Conservation (phyloP, 2,113 vertebrate species). For the Heterotis niloticus region DNA sequence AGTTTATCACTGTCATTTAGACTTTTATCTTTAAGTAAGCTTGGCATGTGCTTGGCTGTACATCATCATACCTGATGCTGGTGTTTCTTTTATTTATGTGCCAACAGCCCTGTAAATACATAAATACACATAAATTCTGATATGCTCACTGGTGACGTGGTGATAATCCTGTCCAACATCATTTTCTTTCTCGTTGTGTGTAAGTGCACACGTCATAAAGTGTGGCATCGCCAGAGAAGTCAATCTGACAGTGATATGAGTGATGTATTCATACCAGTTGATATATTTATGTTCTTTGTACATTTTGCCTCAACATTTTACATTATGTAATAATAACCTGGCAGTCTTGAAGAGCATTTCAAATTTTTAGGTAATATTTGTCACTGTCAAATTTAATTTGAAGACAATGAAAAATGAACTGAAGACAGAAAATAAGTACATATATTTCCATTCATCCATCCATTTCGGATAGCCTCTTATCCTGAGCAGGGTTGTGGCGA, state of each 20-base stretch:
- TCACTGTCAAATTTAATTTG: no score
- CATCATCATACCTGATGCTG: conserved; percentile 14
- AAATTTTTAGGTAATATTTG: no score
- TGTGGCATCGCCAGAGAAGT: conserved; percentile 12
- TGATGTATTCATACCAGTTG: conserved; percentile 19
- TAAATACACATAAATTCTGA: conserved; percentile 13
- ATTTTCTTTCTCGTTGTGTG: conserved; percentile 30
- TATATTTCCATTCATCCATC: no score
- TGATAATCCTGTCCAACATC: conserved; percentile 30
- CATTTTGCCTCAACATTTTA: no score
- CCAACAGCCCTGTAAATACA: conserved; percentile 25
- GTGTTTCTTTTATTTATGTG: conserved; percentile 29
- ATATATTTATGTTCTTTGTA: neutral
- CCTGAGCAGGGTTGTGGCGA: no score
- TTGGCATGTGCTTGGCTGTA: conserved; percentile 7
- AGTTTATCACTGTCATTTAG: no score
- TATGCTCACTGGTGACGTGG: conserved; percentile 26
- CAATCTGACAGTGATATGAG: conserved; percentile 16
- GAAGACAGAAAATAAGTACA: no score
- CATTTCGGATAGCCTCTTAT: no score
- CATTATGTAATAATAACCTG: no score
- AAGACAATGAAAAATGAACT: no score
- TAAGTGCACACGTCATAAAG: conserved; percentile 32
- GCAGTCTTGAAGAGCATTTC: no score
- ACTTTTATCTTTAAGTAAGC: no score